Percentiles rank a stretch among this genome's conserved stretches.
phyloP scores from a whole-genome alignment of 2,888 invertebrate species.

The Trileptium ribeirensis region DNA sequence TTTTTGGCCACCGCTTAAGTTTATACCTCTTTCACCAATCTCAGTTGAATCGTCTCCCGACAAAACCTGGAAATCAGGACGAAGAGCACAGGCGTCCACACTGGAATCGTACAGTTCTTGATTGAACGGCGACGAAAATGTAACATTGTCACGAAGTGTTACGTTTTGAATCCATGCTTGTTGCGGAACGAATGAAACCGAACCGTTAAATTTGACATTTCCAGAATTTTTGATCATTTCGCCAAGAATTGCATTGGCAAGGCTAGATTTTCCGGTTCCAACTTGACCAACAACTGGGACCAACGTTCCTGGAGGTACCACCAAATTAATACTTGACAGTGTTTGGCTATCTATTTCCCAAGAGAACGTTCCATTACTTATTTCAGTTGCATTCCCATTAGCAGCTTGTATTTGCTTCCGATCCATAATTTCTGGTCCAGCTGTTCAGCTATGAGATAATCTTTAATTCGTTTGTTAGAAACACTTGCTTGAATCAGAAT shows the following conservation, averaged over 20 bases:
- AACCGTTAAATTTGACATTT: slow-evolving; percentile 49
- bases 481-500: slow-evolving; percentile 66
- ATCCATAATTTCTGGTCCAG: slow-evolving; percentile 70
- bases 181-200: slow-evolving; percentile 77
- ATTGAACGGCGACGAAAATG: slow-evolving; percentile 73
- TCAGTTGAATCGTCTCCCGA: slow-evolving; percentile 88
- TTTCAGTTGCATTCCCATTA: neutral
- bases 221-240: slow-evolving; percentile 65
- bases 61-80: slow-evolving; percentile 81
- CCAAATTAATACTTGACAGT: slow-evolving; percentile 3
- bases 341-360: neutral
- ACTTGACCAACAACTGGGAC: slow-evolving; percentile 55
- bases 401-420: no score
- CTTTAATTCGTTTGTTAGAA: slow-evolving; percentile 80
- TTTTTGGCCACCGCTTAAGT: slow-evolving; percentile 81
- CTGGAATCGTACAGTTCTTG: slow-evolving; percentile 68
- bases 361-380: neutral
- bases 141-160: slow-evolving; percentile 80
- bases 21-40: slow-evolving; percentile 92
- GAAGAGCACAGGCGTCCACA: slow-evolving; percentile 80
- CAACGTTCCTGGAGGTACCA: slow-evolving; percentile 41
- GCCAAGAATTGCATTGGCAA: slow-evolving; percentile 75
- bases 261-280: slow-evolving; percentile 60
- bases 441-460: slow-evolving; percentile 85
- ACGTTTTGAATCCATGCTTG: slow-evolving; percentile 98